Base-by-base conservation (phyloP, 2,888 invertebrate species). In the Sericinus montela region DNA sequence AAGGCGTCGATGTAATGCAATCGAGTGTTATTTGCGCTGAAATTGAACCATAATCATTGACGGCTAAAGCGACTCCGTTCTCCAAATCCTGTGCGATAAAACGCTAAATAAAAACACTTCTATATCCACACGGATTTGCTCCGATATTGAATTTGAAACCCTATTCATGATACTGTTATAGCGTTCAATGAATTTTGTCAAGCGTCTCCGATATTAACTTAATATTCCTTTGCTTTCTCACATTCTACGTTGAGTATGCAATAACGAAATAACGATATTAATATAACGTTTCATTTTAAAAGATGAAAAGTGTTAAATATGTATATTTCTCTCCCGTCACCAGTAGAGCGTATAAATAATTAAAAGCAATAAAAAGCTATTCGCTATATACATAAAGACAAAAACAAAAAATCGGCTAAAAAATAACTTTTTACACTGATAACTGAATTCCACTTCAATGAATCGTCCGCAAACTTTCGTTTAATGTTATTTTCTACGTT, bases 61-160 rank as follows among this genome's bases (percentile, higher is more conserved):
- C 62, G 57, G 59, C 58, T 51, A 53, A 48, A 54, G 60, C 62
- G 62, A 67, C 62, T 67, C 60, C 57, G 60, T 63, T 57, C 60
- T 52, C 59, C 54, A 62, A 68, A 68, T 67, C 61, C 60, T 51
- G 44, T 38, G 56, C 61, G 55, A 69, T 71, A 72, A 69, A 68
- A 72, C 58, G 62, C 61, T 61, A 67, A 71, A 75, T 75, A 70
- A 74, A 74, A 75, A 73, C 72, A 70, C 73, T 73, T 59, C 60
- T 57, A 63, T 60, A 65, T 62, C 58, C 56, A 58, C 56, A 60
- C 63, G 66, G 67, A 67, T 69, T 70, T 65, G 63, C 57, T 61
- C 55, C 56, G 62, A 68, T 70, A 72, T 74, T 75, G 71, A 72
- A 75, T 68, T 67, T 61, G 64, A 66, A 63, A 63, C 63, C 64